Base-by-base conservation (phyloP, 2,888 invertebrate species). In the Idaea dimidiata region DNA sequence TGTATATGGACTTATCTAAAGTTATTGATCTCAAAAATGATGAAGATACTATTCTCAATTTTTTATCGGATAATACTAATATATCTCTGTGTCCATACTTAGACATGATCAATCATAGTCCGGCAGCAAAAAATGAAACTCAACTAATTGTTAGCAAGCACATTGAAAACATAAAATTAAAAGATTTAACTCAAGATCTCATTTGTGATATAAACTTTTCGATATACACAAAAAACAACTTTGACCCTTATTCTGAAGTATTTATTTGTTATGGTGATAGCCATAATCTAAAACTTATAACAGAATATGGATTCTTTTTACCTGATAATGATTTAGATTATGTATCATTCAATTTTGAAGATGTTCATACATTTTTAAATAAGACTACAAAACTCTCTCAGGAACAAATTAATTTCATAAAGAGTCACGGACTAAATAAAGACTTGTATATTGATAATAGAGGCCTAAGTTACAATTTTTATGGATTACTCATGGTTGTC, bases 221-320 rank as follows among this genome's bases (percentile, higher is more conserved):
- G 63, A 90, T 93, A 72, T 91, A 84, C 68, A 91, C 92, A 32
- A 90, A 91, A 73, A 91, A 89, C 79, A 71, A 84, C 77, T 95
- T 95, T 79, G 84, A 92, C 60, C 93, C 94, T 62, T 94, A 94
- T 81, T 90, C 95, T 54, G 96, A 98, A 91, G 95, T 97, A 62
- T 98, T 97, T 82, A 98, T 98, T 73, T 97, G 96, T 73, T 98
- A 98, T 80, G 98, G 98, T 0, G 92, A 95, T 54, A 96, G 97
- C 80, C 94, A 95, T 73, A 98, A 97, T 88, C 83, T 94, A 0
- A 96, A 96, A 82, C 89, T 98, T n/a, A 94, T 97, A 43, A 91
- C 95, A 0, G 97, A 98, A 76, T 98, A 98, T 90, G 98, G 98
- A 0, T 98, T 98, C 84, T 95, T 94, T 74, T 83, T 96, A 66